These are phyloP conservation scores for Melolontha melolontha DNA, from an alignment of 2,888 invertebrate species.

Conservation along the genomic window DNA sequence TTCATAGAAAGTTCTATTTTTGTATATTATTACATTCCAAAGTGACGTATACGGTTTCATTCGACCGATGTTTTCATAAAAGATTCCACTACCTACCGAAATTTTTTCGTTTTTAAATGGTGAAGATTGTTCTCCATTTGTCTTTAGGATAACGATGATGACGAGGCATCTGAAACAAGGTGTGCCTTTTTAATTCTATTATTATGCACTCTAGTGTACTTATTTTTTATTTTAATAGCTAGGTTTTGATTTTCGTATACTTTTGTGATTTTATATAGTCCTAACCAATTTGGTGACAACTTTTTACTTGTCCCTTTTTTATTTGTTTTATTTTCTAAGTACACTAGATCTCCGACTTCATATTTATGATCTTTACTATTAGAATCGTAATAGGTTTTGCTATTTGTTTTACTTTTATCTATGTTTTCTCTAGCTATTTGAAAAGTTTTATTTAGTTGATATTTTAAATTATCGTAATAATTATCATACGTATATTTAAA, in stretches of 20 bases:
- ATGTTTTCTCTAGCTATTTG: conserved; percentile 50
- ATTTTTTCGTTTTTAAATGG: background rate
- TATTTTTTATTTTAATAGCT: conserved; percentile 15
- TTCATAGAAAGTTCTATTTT: background rate
- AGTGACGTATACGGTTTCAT: background rate
- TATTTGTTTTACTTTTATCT: conserved; percentile 45
- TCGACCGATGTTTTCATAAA: background rate
- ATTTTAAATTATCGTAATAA: conserved; percentile 47
- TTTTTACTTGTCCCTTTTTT: conserved; percentile 16
- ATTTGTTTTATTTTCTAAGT: conserved; percentile 18
- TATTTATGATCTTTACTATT: background rate
- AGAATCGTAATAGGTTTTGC: conserved; percentile 42
- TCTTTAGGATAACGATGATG: background rate
- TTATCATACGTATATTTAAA: conserved; percentile 52
- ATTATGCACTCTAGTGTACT: background rate
- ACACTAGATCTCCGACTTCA: conserved; percentile 19
- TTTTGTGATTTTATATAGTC: conserved; percentile 20
- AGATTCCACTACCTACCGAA: background rate
- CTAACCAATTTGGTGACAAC: conserved; percentile 14
- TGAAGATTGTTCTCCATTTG: background rate
- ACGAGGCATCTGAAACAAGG: conserved; percentile 1
- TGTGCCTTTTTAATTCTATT: conserved; percentile 16
- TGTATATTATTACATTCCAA: background rate
- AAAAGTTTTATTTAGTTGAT: conserved; percentile 48
- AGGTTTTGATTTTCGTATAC: conserved; percentile 13